A percentile compares a stretch with the other conserved stretches of the same genome.
Evolutionary conservation across 1,140 invertebrate genomes (phyloP).

Genomic region (Dreissena rostriformis): DNA sequence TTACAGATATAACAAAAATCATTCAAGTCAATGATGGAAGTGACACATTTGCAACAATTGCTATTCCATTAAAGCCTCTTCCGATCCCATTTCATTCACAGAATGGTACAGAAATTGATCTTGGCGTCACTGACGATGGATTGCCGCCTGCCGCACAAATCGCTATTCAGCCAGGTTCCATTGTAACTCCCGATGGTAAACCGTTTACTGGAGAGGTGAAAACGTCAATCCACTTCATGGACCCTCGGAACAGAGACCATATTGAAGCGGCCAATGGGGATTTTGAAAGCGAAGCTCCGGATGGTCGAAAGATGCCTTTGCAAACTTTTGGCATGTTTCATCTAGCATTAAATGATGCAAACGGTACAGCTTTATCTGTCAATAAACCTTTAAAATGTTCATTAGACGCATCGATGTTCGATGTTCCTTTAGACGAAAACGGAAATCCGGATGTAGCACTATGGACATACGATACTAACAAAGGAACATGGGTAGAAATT

Average conservation of each 20-base stretch:
- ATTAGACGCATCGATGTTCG: constrained; percentile 29
- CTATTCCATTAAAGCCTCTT: constrained; percentile 28
- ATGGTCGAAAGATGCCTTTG: constrained; percentile 7
- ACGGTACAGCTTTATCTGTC: neutral
- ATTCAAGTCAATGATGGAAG: constrained; percentile 5
- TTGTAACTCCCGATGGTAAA: constrained; percentile 19
- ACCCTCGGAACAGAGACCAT: constrained; percentile 22
- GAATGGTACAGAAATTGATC: neutral
- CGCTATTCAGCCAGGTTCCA: constrained; percentile 14
- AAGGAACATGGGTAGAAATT: constrained; percentile 35
- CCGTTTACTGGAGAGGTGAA: constrained; percentile 23
- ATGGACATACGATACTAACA: constrained; percentile 34
- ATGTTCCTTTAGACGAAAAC: constrained; percentile 14
- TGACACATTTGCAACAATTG: neutral
- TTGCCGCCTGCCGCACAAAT: constrained; percentile 5
- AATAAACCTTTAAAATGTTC: constrained; percentile 9
- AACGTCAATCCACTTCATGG: constrained; percentile 42
- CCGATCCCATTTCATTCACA: neutral
- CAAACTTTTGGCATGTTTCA: constrained; percentile 44
- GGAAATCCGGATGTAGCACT: constrained; percentile 28
- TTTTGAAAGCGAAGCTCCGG: neutral
- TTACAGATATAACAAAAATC: constrained; percentile 13
- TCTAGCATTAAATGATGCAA: neutral
- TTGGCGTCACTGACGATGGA: neutral
- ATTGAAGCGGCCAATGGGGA: constrained; percentile 36